Evolutionary conservation across 2,113 vertebrate genomes (phyloP).

Genomic region (Hemiprocne comata): DNA sequence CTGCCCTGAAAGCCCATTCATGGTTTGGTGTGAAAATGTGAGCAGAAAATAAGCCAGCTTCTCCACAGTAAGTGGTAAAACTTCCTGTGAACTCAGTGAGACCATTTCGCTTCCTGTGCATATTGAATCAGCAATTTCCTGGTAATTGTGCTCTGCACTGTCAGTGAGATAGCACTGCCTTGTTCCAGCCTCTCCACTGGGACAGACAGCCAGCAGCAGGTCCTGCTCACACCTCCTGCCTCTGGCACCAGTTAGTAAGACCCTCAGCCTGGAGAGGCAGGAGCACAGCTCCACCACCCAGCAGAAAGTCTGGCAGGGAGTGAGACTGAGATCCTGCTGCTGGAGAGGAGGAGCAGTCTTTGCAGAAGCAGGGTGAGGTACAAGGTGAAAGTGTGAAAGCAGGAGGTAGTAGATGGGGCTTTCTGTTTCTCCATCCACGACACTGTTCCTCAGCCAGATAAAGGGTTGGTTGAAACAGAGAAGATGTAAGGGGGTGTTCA

Average conservation of each 20-base stretch:
- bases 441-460: background rate
- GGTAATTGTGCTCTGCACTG: fast-evolving
- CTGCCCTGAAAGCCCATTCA: background rate
- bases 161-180: background rate
- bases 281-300: background rate
- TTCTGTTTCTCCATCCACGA: too few species aligned
- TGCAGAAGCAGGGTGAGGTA: background rate
- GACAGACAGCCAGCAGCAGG: background rate
- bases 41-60: background rate
- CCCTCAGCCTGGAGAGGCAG: background rate
- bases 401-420: background rate
- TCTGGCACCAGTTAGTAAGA: fast-evolving
- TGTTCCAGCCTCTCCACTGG: background rate
- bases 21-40: background rate
- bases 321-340: fast-evolving
- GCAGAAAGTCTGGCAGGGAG: background rate
- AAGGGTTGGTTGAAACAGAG: background rate
- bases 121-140: background rate
- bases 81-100: background rate
- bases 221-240: background rate
- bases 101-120: background rate
- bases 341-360: background rate
- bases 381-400: background rate
- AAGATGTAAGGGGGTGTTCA: background rate
- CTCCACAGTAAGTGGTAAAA: background rate